Conservation (phyloP, 2,113 vertebrate genomes). For the Myodes glareolus region DNA sequence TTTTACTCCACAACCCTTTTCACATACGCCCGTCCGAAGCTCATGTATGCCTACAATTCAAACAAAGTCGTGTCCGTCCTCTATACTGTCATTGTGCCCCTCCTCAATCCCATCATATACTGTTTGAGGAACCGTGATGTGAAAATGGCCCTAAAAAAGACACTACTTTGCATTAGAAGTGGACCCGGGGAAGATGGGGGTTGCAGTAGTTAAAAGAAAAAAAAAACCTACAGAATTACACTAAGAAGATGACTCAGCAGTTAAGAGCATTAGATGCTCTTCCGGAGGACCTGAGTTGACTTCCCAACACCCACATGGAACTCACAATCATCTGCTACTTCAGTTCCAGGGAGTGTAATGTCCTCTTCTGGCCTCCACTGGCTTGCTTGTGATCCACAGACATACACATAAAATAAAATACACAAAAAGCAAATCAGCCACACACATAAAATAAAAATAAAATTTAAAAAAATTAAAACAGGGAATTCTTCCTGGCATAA, state of each 20-base stretch:
- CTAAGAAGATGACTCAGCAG: background rate
- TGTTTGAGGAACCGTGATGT: constrained; percentile 86
- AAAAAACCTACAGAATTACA: background rate
- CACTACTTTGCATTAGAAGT: constrained; percentile 42
- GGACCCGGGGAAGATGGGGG: background rate
- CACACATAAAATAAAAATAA: background rate
- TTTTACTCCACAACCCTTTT: constrained; percentile 86
- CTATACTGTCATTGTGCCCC: constrained; percentile 81
- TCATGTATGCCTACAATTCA: constrained; percentile 81
- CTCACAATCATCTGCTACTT: background rate
- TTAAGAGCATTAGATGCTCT: background rate
- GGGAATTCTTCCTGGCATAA: rapidly evolving
- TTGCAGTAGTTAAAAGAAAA: background rate
- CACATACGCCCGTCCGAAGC: constrained; percentile 82
- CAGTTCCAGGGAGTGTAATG: background rate
- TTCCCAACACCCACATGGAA: background rate
- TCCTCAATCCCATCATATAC: constrained; percentile 86
- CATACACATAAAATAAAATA: background rate
- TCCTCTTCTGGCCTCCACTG: background rate
- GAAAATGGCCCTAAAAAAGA: constrained; percentile 78
- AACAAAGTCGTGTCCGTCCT: constrained; percentile 85
- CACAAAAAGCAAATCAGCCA: background rate
- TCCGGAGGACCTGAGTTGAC: background rate
- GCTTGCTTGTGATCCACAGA: background rate
- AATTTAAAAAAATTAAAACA: background rate